phyloP scores from a whole-genome alignment of 2,113 vertebrate species.

The Rhizomys pruinosus region DNA sequence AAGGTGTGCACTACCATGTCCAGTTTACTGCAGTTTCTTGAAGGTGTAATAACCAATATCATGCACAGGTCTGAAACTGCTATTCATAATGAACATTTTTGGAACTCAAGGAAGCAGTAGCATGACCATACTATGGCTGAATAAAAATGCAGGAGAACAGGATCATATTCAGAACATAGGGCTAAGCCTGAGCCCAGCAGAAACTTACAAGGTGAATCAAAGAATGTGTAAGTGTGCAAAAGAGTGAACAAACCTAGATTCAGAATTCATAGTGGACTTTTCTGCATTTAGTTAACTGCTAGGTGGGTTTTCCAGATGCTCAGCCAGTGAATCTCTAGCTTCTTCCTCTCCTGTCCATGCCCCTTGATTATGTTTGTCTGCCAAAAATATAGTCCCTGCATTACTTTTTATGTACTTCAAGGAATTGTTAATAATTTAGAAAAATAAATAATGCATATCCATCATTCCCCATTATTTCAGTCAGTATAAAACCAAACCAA shows the following conservation, averaged over 20 bases:
- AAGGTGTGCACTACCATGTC: too few species aligned
- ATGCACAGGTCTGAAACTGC: neutral
- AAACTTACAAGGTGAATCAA: neutral
- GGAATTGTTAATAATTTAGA: slow-evolving; percentile 70
- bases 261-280: neutral
- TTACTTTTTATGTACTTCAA: slow-evolving; percentile 42
- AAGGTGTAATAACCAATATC: neutral
- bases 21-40: neutral
- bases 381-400: neutral
- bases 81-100: neutral
- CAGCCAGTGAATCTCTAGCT: neutral
- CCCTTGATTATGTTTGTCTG: neutral
- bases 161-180: neutral
- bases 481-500: neutral
- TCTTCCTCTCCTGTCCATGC: neutral
- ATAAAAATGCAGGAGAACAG: neutral
- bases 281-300: accelerated
- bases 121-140: neutral
- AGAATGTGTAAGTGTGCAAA: neutral
- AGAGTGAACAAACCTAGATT: neutral
- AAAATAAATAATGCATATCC: slow-evolving; percentile 2
- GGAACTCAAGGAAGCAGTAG: neutral
- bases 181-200: neutral
- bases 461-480: slow-evolving; percentile 26
- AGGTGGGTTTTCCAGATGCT: too few species aligned